Percentiles rank a stretch among this genome's conserved stretches.
phyloP scores from a whole-genome alignment of 2,113 vertebrate genomes.

The Piprites chloris region DNA sequence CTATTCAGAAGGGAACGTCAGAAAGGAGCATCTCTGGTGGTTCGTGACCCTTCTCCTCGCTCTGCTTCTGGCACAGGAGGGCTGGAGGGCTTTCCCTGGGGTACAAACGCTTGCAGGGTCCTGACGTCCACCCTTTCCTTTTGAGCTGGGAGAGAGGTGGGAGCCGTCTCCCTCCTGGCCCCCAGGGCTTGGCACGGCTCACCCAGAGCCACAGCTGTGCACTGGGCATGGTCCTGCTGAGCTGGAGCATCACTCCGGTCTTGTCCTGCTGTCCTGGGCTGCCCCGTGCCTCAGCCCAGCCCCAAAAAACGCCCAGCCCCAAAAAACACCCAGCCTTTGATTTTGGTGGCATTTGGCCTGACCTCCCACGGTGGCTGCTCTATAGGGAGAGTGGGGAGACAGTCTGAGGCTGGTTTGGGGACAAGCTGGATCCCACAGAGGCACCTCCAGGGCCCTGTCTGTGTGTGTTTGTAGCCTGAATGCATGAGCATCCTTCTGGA shows the following conservation, averaged over 20 bases:
- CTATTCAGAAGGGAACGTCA: neutral
- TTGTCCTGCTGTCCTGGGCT: neutral
- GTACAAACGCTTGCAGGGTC: neutral
- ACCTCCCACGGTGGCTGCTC: neutral
- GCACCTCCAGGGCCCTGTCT: neutral
- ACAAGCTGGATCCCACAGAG: neutral
- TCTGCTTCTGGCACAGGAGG: neutral
- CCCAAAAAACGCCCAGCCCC: neutral
- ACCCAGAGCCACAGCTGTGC: accelerated
- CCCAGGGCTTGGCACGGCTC: accelerated
- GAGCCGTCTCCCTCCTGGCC: neutral
- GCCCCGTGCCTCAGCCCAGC: neutral
- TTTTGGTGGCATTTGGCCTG: neutral
- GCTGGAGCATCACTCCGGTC: neutral
- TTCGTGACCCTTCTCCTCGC: neutral
- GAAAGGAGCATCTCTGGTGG: neutral
- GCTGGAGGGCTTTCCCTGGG: neutral
- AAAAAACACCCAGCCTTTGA: neutral
- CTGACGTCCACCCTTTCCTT: neutral
- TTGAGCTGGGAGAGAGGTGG: neutral
- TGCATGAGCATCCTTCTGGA: constrained; percentile 48
- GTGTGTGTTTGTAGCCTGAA: neutral
- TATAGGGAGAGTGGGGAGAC: neutral
- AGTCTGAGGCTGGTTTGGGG: neutral
- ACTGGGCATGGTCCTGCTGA: neutral